Percentiles rank a stretch among this genome's conserved stretches.
Evolutionary conservation across 1,140 invertebrate genomes (phyloP).

Genomic region (Ruditapes philippinarum): DNA sequence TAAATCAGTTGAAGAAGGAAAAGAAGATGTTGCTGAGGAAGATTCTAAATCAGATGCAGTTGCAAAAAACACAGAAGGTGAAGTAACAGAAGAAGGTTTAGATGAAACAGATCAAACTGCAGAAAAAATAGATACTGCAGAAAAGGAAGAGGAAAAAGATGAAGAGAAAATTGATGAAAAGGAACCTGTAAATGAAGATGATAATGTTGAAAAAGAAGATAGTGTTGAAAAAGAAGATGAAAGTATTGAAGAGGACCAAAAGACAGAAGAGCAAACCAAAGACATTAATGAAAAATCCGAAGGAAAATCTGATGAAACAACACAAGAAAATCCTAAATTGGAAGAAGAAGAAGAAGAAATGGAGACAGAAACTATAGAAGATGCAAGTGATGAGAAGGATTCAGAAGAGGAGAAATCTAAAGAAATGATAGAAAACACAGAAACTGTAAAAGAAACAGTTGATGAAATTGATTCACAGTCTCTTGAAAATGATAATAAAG

Average conservation of each 20-base stretch:
- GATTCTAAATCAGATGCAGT: neutral
- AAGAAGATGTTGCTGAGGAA: neutral
- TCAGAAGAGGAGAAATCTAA: slow-evolving; percentile 32
- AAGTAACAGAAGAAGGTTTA: neutral
- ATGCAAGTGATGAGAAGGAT: slow-evolving; percentile 8
- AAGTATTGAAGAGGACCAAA: neutral
- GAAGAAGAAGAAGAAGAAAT: slow-evolving; percentile 23
- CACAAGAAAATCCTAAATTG: neutral
- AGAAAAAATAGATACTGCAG: neutral
- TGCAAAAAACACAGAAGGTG: neutral
- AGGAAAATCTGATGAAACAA: neutral
- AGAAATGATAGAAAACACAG: slow-evolving; percentile 38
- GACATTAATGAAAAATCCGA: neutral
- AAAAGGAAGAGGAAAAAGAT: neutral
- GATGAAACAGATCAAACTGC: neutral
- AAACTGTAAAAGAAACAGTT: slow-evolving; percentile 7
- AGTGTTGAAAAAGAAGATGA: neutral
- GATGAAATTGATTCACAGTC: slow-evolving; percentile 38
- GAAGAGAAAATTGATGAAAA: neutral
- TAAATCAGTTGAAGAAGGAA: slow-evolving; percentile 1
- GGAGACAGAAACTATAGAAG: neutral
- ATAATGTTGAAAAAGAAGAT: neutral
- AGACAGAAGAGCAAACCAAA: neutral
- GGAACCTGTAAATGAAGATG: neutral
- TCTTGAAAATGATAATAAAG: slow-evolving; percentile 33